Conservation (phyloP, 2,113 vertebrate genomes). For the Callospermophilus lateralis region DNA sequence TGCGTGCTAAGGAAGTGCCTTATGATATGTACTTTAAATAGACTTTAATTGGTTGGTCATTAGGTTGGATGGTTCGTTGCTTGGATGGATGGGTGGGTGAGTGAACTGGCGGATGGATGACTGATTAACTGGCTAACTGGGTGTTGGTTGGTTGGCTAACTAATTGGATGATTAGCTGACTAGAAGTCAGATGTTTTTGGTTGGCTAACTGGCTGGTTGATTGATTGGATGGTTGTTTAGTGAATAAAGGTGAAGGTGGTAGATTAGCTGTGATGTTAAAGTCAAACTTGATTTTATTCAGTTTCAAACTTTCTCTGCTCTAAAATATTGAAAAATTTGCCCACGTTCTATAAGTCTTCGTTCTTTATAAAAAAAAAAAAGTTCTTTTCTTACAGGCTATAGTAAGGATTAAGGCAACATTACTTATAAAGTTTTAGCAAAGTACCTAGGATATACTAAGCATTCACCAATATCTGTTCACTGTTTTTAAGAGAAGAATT, state of each 20-base stretch:
- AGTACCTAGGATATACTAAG: neutral
- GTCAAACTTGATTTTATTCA: constrained; percentile 20
- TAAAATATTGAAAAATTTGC: neutral
- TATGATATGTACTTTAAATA: neutral
- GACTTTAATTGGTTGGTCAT: neutral
- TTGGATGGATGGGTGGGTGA: too few relatives aligned
- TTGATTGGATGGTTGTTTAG: neutral
- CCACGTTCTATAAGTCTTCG: neutral
- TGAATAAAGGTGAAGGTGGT: neutral
- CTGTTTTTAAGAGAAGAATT: neutral
- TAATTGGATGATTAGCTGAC: neutral
- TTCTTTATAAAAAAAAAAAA: neutral
- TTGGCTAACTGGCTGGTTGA: neutral
- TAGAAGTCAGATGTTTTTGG: too few relatives aligned
- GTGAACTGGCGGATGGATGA: neutral
- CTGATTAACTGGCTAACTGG: neutral
- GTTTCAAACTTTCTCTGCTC: neutral
- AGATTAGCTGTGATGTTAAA: neutral
- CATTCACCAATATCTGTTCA: neutral
- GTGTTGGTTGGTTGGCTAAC: neutral
- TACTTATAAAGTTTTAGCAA: neutral
- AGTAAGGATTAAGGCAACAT: neutral
- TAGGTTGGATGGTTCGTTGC: neutral
- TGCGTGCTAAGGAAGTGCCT: neutral
- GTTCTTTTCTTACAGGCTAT: neutral